phyloP scores from a whole-genome alignment of 2,113 vertebrate genomes.

The Callorhinus ursinus region DNA sequence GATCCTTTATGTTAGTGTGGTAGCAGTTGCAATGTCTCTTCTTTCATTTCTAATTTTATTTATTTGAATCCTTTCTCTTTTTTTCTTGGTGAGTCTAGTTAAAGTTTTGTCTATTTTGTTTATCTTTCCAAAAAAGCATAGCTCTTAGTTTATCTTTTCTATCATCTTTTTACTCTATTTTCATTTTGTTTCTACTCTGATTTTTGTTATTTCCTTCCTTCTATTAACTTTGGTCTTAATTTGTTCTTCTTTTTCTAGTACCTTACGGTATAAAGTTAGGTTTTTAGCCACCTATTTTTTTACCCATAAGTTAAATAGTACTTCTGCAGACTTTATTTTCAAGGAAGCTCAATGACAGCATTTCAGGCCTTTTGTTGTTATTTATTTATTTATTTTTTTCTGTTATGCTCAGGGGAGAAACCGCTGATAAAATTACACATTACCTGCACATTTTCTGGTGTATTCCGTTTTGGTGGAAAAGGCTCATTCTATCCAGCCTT shows the following conservation, averaged over 20 bases:
- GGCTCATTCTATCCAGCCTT: background rate
- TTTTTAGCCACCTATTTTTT: background rate
- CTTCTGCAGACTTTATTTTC: background rate
- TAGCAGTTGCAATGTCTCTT: background rate
- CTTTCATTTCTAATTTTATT: background rate
- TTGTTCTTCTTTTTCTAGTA: background rate
- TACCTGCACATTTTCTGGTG: background rate
- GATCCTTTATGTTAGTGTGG: background rate
- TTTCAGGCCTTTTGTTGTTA: background rate
- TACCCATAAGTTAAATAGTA: background rate
- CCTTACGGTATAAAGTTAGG: background rate
- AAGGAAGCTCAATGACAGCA: background rate
- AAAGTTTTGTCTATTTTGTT: background rate
- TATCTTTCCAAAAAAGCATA: background rate
- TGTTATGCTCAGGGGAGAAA: background rate
- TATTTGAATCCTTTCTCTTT: background rate
- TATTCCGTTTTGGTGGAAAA: background rate
- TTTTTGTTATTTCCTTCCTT: background rate
- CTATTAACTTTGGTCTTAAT: background rate
- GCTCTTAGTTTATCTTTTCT: background rate
- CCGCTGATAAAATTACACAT: background rate
- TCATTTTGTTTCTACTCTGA: background rate
- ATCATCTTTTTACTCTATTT: background rate
- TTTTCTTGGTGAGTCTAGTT: background rate
- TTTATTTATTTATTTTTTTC: background rate